Conservation (phyloP, 2,113 vertebrate genomes). For the Morone chrysops region DNA sequence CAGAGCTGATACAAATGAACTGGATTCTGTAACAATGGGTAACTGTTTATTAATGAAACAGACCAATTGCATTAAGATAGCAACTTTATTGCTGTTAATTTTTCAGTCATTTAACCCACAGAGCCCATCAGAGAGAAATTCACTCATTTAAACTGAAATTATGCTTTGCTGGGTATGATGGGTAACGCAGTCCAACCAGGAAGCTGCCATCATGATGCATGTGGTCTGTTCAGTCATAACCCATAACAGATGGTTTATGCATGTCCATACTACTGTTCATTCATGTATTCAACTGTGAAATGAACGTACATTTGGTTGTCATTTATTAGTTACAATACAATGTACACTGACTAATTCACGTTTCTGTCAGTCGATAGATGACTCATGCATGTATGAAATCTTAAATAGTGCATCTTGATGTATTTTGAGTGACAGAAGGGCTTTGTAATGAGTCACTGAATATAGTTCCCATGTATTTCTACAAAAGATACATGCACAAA, state of each 20-base stretch:
- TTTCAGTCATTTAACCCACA: background rate
- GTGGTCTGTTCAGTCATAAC: conserved; percentile 12
- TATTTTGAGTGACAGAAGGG: conserved; percentile 23
- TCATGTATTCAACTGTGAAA: conserved; percentile 27
- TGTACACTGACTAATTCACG: conserved; percentile 17
- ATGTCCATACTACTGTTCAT: conserved; percentile 7
- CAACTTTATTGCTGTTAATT: background rate
- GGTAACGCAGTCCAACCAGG: conserved; percentile 12
- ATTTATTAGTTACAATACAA: conserved; percentile 25
- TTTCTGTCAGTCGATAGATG: conserved; percentile 3
- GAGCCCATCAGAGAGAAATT: background rate
- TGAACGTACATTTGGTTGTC: conserved; percentile 14
- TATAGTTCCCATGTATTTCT: conserved; percentile 29
- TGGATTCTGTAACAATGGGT: conserved; percentile 25
- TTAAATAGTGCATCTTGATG: conserved; percentile 37
- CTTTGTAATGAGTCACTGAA: conserved; percentile 25
- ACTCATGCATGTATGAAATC: conserved; percentile 53
- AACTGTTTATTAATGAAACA: conserved; percentile 12
- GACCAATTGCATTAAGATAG: conserved; percentile 42
- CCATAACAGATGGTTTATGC: conserved; percentile 28
- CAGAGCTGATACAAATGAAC: conserved; percentile 47
- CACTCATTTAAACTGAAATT: background rate
- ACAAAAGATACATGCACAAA: conserved; percentile 39
- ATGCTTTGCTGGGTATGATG: conserved; percentile 1
- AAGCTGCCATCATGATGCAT: conserved; percentile 27